phyloP scores from a whole-genome alignment of 2,113 vertebrate genomes.

The Regulus satrapa region DNA sequence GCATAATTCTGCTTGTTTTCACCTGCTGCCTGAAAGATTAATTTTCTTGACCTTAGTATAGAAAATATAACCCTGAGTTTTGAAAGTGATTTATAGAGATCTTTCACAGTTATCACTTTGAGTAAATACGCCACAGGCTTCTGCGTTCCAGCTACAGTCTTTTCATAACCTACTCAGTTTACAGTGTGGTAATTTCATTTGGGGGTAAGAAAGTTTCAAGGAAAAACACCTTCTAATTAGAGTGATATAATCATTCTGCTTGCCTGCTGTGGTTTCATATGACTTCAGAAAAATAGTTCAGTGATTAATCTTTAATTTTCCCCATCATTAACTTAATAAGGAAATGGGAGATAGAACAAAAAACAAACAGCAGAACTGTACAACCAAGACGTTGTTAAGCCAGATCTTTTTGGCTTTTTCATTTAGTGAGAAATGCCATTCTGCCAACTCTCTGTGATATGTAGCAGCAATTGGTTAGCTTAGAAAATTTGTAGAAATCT shows the following conservation, averaged over 20 bases:
- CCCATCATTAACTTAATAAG: slow-evolving; percentile 71
- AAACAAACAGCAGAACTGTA: slow-evolving; percentile 56
- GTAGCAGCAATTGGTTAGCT: background rate
- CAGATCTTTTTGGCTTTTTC: slow-evolving; percentile 46
- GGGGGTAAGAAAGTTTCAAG: slow-evolving; percentile 37
- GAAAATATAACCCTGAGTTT: slow-evolving; percentile 62
- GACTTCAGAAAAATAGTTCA: slow-evolving; percentile 72
- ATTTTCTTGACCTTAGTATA: slow-evolving; percentile 68
- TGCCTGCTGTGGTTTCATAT: slow-evolving; percentile 60
- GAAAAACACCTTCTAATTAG: slow-evolving; percentile 56
- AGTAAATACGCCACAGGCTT: slow-evolving; percentile 42
- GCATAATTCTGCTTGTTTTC: slow-evolving; percentile 72
- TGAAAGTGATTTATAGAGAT: slow-evolving; percentile 61
- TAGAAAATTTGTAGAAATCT: background rate
- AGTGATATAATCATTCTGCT: slow-evolving; percentile 56
- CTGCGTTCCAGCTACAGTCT: slow-evolving; percentile 20
- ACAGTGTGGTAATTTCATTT: slow-evolving; percentile 41
- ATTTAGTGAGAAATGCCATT: slow-evolving; percentile 56
- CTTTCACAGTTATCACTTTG: slow-evolving; percentile 59
- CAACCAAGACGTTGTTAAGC: background rate
- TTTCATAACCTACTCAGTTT: slow-evolving; percentile 23
- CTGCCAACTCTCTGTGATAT: background rate
- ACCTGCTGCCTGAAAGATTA: slow-evolving; percentile 76
- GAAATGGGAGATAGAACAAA: slow-evolving; percentile 65
- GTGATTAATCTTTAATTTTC: slow-evolving; percentile 73